Base-by-base conservation (phyloP, 2,797 vertebrate genomes). In the Limnodromus scolopaceus region DNA sequence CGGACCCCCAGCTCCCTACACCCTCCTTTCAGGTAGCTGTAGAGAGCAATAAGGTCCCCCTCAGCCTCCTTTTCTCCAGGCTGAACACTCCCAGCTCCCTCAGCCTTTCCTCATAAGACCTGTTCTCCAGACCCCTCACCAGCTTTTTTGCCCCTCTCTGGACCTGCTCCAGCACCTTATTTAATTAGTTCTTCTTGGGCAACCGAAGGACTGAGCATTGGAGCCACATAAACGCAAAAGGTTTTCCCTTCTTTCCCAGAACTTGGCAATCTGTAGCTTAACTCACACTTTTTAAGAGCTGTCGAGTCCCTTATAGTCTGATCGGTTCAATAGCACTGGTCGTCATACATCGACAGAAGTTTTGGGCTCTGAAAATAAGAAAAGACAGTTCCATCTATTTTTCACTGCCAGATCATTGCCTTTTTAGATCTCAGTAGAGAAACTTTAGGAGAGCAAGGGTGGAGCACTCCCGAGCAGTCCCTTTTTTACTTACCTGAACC, bases 361-460 rank as follows among this genome's bases (percentile, higher is more conserved):
- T 68, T 63, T 13, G 72, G 54, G 16, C 63, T 79, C 49, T 24
- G 66, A 48, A 79, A 65, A 30, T 0, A 48, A 30, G 34, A 32
- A n/a, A 66, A 57, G 20, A 10, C 6, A 8, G 18, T 18, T 36
- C 9, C 4, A 8, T 5, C 27, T 16, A 0, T 11, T 63, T 60
- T 16, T 75, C 1, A 0, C 28, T 3, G 0, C 20, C 30, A 55
- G 41, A 51, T 11, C 16, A 1, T 43, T 5, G 23, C 41, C 9
- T 46, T 43, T 49, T 34, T 3, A 46, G 55, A 11, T 55, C 3
- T 83, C 39, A n/a, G 60, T 48, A 38, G 27, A 32, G 10, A 30
- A 27, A 22, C 38, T 5, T 34, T 2, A 54, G n/a, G 43, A 74
- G 9, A 43, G 4, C 20, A n/a, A 49, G 43, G 20, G 49, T 27